Base-by-base conservation (phyloP, 2,113 vertebrate species). In the Choloepus hoffmanni region DNA sequence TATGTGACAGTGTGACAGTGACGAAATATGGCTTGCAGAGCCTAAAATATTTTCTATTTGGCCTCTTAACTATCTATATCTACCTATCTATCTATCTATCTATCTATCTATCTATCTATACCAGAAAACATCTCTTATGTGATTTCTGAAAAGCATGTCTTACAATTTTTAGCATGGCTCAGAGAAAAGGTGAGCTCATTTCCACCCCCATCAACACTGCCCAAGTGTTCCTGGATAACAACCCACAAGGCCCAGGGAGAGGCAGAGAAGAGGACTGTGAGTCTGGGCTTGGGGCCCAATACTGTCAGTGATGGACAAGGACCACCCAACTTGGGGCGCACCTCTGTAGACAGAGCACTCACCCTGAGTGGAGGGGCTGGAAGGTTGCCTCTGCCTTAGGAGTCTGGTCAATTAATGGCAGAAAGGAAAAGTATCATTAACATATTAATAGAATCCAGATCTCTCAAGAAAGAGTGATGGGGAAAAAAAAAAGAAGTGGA, bases 221-320 rank as follows among this genome's bases (percentile, higher is more conserved):
- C 81, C 10, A 63, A 33, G 13, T 28, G 26, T 58, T 16, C 6
- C 3, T 14, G n/a, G 15, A 2, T 60, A 8, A 9, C 18, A 40
- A 70, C 85, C 30, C 68, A 28, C 24, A 74, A 8, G 13, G 43
- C 1, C 21, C 7, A 45, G 60, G 70, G 45, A 77, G 36, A 36
- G 0, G 1, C 12, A 43, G 12, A 26, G 23, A 19, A 50, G 2
- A 15, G 18, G 18, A 15, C 24, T 15, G 1, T 24, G 23, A 68
- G 2, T 16, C 2, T 15, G 28, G 6, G 5, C 13, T 87, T 40
- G 55, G 40, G n/a, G 11, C 68, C 74, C 53, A 55, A 45, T 23
- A 36, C 11, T 62, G 19, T 40, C 40, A 79, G 16, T 62, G 24
- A 28, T 7, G 0, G 30, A 12, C n/a, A 81, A n/a, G 43, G 62